phyloP scores from a whole-genome alignment of 2,797 vertebrate genomes.

The Anguilla marmorata region DNA sequence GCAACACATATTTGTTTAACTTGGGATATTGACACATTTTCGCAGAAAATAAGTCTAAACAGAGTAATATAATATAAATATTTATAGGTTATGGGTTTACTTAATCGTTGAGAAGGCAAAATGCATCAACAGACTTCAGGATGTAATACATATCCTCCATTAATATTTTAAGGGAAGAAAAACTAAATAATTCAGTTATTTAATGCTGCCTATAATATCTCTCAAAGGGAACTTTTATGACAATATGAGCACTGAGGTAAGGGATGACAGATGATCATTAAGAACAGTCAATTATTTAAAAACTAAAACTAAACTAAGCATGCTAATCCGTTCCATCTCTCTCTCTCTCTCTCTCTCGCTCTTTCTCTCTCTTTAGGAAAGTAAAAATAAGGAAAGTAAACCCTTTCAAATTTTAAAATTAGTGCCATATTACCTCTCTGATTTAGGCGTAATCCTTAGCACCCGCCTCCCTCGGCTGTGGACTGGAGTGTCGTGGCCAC shows the following conservation, averaged over 20 bases:
- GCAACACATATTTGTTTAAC: background rate
- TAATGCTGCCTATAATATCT: constrained; percentile 1
- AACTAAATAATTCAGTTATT: constrained; percentile 5
- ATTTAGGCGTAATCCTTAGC: background rate
- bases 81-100: background rate
- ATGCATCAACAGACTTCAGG: background rate
- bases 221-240: background rate
- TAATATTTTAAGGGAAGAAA: background rate
- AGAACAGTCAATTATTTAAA: background rate
- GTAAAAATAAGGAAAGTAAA: background rate
- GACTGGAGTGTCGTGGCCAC: background rate
- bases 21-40: background rate
- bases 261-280: background rate
- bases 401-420: background rate
- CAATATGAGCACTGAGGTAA: background rate
- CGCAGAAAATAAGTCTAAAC: background rate
- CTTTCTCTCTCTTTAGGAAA: background rate
- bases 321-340: background rate
- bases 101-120: background rate
- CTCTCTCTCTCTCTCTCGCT: background rate
- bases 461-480: background rate
- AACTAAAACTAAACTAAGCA: background rate
- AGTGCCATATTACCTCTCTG: background rate
- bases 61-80: background rate
- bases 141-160: background rate